phyloP scores from a whole-genome alignment of 1,140 invertebrate species.

The Papilio machaon region DNA sequence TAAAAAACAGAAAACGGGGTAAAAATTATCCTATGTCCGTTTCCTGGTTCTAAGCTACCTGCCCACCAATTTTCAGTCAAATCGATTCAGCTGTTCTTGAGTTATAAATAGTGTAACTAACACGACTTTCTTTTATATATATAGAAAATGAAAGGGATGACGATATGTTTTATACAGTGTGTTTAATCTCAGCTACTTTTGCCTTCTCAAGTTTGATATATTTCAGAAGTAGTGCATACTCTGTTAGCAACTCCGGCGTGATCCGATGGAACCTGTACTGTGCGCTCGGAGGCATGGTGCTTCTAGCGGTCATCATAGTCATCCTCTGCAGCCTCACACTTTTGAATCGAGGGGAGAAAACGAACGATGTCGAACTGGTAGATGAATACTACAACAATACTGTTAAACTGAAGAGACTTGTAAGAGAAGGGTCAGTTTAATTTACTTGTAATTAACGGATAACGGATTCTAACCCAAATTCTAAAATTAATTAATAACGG shows the following conservation, averaged over 20 bases:
- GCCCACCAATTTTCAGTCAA: too few relatives aligned
- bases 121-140: too few relatives aligned
- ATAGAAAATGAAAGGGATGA: too few relatives aligned
- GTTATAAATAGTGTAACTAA: too few relatives aligned
- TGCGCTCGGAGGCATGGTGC: background rate
- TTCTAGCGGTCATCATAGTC: constrained; percentile 9
- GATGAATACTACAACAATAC: background rate
- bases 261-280: constrained; percentile 2
- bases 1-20: too few relatives aligned
- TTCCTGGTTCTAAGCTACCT: too few relatives aligned
- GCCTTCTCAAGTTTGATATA: background rate
- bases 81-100: too few relatives aligned
- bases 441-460: too few relatives aligned
- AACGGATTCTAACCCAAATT: too few relatives aligned
- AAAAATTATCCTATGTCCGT: too few relatives aligned
- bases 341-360: background rate
- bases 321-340: constrained; percentile 12
- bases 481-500: too few relatives aligned
- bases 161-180: background rate
- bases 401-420: constrained; percentile 21
- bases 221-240: background rate
- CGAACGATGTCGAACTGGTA: background rate
- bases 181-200: background rate
- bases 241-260: background rate
- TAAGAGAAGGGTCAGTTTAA: constrained; percentile 1